Base-by-base conservation (phyloP, 2,113 vertebrate genomes). In the Corythaeola cristata region DNA sequence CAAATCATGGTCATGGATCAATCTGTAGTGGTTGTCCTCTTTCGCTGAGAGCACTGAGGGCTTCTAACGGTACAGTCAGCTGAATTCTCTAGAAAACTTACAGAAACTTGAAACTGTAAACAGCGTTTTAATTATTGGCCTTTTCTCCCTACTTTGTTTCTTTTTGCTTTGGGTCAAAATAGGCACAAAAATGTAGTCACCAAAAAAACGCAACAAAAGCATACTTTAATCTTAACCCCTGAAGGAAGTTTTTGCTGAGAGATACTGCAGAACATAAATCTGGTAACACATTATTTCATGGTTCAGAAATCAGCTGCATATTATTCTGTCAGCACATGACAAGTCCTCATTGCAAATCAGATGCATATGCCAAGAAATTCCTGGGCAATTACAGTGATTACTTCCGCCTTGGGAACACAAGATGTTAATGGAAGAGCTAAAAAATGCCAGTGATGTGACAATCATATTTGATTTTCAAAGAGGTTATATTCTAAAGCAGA, bases 291-390 rank as follows among this genome's bases (percentile, higher is more conserved):
- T 96, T 60, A 94, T n/a, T 95, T 95, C 83, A 96, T 8, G 32
- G 83, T 88, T 96, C 90, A 92, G 83, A 97, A 96, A 97, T 81
- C 88, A 90, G 28, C 76, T 73, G 76, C 72, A 88, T 93, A 96
- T 89, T 89, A 96, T 81, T 89, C 75, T 96, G 30, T 79, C 95
- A 95, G 84, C 74, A 88, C 88, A 95, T 96, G 96, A 85, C 93
- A 96, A 91, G 89, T 81, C 96, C 93, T 89, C 94, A 63, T 44
- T 93, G 88, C 80, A 97, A 96, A 90, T 97, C 87, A 97, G 64
- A 64, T 77, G 83, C 82, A 75, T 50, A 73, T 82, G 95, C 96
- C 97, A 98, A 97, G 88, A 98, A 96, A 96, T 96, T 98, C 96
- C 94, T 95, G 75, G 75, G 88, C 88, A 98, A 93, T 91, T 97